phyloP scores from a whole-genome alignment of 2,888 invertebrate species.

The Saturnia japonica region DNA sequence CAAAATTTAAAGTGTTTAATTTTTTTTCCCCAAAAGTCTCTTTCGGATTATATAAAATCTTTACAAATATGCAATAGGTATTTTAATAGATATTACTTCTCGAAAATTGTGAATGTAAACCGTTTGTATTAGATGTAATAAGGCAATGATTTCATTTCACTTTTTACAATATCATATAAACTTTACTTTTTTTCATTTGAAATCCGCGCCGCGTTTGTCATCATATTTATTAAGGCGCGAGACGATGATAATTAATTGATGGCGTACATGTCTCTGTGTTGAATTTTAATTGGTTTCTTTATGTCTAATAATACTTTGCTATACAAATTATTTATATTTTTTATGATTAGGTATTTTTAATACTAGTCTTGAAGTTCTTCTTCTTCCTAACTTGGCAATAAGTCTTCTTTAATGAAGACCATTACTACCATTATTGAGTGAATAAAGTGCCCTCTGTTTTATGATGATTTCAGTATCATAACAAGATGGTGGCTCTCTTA shows the following conservation, averaged over 20 bases:
- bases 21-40: no score
- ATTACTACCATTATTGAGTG: no score
- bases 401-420: no score
- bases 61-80: no score
- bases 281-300: slow-evolving; percentile 35
- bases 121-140: background rate
- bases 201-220: slow-evolving; percentile 28
- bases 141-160: background rate
- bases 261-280: slow-evolving; percentile 24
- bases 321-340: background rate
- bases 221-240: slow-evolving; percentile 37
- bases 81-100: no score
- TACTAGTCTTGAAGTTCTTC: background rate
- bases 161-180: background rate
- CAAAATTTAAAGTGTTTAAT: no score
- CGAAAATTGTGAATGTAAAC: no score
- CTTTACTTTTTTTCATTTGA: background rate
- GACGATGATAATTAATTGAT: slow-evolving; percentile 40
- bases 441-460: no score
- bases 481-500: no score
- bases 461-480: no score
- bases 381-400: no score
- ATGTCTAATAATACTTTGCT: background rate
- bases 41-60: no score
- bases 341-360: background rate